These are phyloP conservation scores for Pluvianellus socialis DNA, from an alignment of 2,113 vertebrate genomes.

Conservation along the genomic window DNA sequence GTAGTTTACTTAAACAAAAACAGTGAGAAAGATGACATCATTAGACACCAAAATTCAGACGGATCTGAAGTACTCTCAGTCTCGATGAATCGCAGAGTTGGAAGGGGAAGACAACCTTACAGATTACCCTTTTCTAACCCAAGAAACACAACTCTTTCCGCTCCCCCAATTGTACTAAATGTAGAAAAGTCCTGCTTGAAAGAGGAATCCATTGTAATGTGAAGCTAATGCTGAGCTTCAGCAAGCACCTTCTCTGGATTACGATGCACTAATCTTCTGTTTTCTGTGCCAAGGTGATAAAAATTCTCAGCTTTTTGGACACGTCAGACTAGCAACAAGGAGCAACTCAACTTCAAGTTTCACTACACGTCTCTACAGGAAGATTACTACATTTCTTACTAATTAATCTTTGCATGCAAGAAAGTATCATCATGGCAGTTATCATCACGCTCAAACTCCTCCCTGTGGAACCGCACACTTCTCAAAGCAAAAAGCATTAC, in stretches of 20 bases:
- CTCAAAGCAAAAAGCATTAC: background rate
- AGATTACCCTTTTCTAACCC: background rate
- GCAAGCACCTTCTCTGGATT: background rate
- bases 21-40: background rate
- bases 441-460: background rate
- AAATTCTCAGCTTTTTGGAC: background rate
- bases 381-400: background rate
- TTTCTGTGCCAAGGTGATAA: background rate
- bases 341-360: background rate
- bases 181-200: background rate
- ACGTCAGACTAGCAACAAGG: background rate
- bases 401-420: background rate
- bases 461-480: background rate
- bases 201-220: background rate
- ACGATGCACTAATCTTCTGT: background rate
- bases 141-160: background rate
- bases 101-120: background rate
- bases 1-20: background rate
- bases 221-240: background rate
- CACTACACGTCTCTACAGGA: background rate
- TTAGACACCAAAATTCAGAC: background rate
- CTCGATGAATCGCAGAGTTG: background rate
- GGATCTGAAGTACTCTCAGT: background rate
- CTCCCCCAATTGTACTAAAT: too few species aligned
- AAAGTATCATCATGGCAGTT: background rate